Conservation (phyloP, 2,797 vertebrate genomes). For the Gymnothorax javanicus region DNA sequence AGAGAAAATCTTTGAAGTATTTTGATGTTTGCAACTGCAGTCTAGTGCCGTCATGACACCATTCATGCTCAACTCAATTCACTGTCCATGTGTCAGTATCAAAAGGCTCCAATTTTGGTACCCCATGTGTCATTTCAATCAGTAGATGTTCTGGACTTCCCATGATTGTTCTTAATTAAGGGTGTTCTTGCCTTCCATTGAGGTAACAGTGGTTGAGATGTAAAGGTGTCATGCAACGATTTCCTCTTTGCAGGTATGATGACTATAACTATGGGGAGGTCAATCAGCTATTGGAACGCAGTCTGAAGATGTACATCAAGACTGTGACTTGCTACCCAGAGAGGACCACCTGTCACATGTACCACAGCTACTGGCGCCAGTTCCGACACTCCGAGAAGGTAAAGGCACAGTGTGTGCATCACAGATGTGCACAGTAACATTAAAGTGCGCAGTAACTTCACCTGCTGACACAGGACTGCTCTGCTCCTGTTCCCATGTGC, state of each 20-base stretch:
- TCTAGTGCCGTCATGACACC: not conserved
- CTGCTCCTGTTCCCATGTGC: too few relatives aligned
- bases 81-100: not conserved
- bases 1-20: too few relatives aligned
- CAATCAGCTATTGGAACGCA: constrained; percentile 82
- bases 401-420: not conserved
- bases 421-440: not conserved
- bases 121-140: not conserved
- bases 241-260: constrained; percentile 74
- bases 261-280: constrained; percentile 85
- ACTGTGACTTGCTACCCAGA: constrained; percentile 84
- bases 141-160: not conserved
- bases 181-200: not conserved
- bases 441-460: too few relatives aligned
- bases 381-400: constrained; percentile 86
- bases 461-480: too few relatives aligned
- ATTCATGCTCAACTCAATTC: not conserved
- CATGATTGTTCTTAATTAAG: not conserved
- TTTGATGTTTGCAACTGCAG: not conserved
- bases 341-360: constrained; percentile 82
- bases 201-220: not conserved
- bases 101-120: not conserved
- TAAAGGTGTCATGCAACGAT: not conserved
- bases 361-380: constrained; percentile 82
- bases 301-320: constrained; percentile 85